These are phyloP conservation scores for Ploceus nigricollis DNA, from an alignment of 2,113 vertebrate genomes.

Conservation along the genomic window DNA sequence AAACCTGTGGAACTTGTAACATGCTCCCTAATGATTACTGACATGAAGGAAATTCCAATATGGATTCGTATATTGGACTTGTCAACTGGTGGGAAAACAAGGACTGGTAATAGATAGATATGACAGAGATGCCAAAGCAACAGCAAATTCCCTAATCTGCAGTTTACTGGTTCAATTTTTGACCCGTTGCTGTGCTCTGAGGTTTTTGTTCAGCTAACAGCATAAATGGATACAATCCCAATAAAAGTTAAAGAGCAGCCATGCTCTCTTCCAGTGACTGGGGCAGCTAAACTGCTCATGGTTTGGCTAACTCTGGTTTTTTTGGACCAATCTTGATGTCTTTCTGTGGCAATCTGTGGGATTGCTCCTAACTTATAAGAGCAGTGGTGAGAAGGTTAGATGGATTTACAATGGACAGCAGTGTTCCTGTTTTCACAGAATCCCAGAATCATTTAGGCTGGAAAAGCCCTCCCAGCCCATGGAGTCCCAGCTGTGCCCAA, in stretches of 20 bases:
- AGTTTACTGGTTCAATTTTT: neutral
- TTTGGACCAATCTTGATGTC: neutral
- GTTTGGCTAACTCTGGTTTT: neutral
- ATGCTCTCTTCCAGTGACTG: neutral
- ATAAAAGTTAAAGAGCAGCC: neutral
- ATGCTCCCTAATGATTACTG: neutral
- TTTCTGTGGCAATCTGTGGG: neutral
- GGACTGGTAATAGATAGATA: neutral
- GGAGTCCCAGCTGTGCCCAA: accelerated
- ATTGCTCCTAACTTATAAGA: neutral
- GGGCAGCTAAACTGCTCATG: neutral
- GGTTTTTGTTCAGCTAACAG: neutral
- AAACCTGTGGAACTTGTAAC: neutral
- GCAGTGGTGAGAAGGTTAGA: neutral
- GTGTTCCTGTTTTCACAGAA: neutral
- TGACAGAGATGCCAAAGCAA: neutral
- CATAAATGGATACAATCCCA: neutral
- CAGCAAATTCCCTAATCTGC: neutral
- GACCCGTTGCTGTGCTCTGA: neutral
- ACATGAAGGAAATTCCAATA: neutral
- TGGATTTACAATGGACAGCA: neutral
- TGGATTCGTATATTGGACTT: neutral
- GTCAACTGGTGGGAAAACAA: neutral
- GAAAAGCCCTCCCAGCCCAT: neutral
- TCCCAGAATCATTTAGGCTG: accelerated